These are phyloP conservation scores for Corythaixoides concolor DNA, from an alignment of 2,113 vertebrate species.

Conservation along the genomic window DNA sequence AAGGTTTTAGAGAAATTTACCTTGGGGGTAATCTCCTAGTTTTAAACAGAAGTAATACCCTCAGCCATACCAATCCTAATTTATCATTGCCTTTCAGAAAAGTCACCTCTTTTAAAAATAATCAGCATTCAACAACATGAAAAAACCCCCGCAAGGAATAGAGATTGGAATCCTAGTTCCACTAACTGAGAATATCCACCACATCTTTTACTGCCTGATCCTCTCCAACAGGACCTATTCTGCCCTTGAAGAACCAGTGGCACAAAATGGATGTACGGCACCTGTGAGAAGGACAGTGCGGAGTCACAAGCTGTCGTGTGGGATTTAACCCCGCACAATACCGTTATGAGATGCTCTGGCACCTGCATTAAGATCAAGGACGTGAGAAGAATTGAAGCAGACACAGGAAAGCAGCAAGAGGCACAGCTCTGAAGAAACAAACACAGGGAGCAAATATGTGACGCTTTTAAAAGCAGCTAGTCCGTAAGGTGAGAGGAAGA, in stretches of 20 bases:
- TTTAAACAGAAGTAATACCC: background rate
- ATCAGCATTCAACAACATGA: background rate
- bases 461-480: background rate
- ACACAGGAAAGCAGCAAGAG: background rate
- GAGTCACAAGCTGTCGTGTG: background rate
- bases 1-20: background rate
- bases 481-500: background rate
- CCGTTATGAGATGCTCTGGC: background rate
- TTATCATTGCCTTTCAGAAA: background rate
- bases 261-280: background rate
- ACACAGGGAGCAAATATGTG: background rate
- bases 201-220: background rate
- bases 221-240: background rate
- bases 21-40: background rate
- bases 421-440: background rate
- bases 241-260: background rate
- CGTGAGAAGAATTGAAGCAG: background rate
- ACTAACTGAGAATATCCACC: accelerated
- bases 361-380: background rate
- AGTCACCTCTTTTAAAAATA: background rate
- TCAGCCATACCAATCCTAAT: background rate
- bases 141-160: background rate
- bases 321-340: background rate
- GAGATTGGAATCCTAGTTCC: background rate
- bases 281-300: background rate